Conservation (phyloP, 2,888 invertebrate species). For the Eupithecia centaureata region DNA sequence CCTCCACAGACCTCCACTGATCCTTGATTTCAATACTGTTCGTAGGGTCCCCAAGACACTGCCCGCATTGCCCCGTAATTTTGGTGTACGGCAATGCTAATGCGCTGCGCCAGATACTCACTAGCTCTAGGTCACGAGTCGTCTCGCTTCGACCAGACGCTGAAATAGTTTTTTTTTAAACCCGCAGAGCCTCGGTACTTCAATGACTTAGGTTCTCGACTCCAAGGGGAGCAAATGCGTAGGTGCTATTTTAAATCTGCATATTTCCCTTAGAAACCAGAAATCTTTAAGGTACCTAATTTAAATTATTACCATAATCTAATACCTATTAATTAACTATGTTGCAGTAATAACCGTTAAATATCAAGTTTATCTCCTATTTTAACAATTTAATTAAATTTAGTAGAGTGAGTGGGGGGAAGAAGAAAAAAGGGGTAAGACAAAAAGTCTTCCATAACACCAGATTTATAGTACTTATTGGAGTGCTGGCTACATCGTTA, state of each 20-base stretch:
- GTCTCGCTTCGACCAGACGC: not conserved
- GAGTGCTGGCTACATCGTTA: too few species aligned
- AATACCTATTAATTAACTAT: constrained; percentile 33
- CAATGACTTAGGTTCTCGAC: too few species aligned
- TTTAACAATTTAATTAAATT: not conserved
- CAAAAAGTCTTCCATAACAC: too few species aligned
- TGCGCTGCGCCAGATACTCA: too few species aligned
- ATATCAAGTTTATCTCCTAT: constrained; percentile 25
- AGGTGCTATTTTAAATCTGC: not conserved
- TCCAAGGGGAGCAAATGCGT: not conserved
- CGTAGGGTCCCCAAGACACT: not conserved
- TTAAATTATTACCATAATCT: constrained; percentile 43
- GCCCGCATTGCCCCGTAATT: not conserved
- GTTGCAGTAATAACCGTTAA: constrained; percentile 30
- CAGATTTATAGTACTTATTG: too few species aligned
- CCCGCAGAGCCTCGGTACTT: not conserved
- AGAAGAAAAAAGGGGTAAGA: too few species aligned
- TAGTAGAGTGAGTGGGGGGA: too few species aligned
- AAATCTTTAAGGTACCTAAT: not conserved
- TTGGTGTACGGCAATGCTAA: not conserved
- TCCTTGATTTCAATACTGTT: not conserved
- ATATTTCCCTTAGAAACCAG: not conserved
- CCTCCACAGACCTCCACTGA: too few species aligned
- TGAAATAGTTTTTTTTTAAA: not conserved
- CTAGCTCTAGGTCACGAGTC: not conserved